Base-by-base conservation (phyloP, 2,797 vertebrate genomes). In the Acridotheres tristis region DNA sequence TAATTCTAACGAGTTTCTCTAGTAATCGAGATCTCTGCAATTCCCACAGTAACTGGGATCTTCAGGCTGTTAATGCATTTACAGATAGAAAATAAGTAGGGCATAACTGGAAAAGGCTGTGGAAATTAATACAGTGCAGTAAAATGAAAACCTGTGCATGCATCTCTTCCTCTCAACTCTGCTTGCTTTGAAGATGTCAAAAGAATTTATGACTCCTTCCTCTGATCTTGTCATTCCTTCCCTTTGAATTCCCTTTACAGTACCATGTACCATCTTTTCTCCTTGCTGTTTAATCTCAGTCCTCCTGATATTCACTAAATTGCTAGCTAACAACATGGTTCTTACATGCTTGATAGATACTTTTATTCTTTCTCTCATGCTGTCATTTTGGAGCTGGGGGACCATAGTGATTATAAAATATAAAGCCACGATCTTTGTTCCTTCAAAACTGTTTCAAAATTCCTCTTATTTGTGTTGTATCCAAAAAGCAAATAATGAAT, bases 21-120 rank as follows among this genome's bases (percentile, higher is more conserved):
- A 68, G 45, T 42, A 87, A 89, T 47, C 4, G 8, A 84, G 29
- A 81, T 82, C 55, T 69, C 19, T 0, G 0, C 51, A 63, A 5
- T 78, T 90, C 85, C 69, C 62, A 45, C 51, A 66, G 48, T 62
- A 90, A 82, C 57, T 79, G 74, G 38, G 53, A 90, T 94, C 48
- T 90, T 36, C 1, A 0, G 61, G 59, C 63, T 89, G 45, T 48
- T 79, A 83, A 90, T 50, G 26, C 29, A 79, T 87, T 95, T 89
- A 67, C 23, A 77, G 74, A 94, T 29, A 73, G 71, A 84, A 94
- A 93, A 67, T 88, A 94, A 94, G 76, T 90, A 90, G 88, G 86
- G 29, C 80, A 90, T 84, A 93, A 82, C 48, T 0, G 5, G 45
- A 78, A 81, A 88, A 89, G 71, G 69, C 77, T 86, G 59, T 67